Percentiles rank a stretch among this genome's conserved stretches.
These are phyloP conservation scores for Syncerus caffer DNA, from an alignment of 2,797 vertebrate species.

Conservation along the genomic window DNA sequence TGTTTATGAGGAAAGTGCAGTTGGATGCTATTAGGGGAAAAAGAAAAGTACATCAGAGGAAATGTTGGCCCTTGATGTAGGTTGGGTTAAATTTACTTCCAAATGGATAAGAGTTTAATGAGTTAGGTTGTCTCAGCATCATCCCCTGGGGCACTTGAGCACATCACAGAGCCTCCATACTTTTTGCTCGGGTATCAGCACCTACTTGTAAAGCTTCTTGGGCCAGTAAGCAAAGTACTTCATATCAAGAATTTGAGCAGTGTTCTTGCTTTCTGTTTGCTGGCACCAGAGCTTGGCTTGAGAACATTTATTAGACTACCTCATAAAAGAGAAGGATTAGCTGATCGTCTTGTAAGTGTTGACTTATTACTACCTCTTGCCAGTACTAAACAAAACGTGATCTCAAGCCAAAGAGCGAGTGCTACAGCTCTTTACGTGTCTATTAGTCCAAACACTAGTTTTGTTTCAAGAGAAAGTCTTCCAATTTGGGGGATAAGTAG, in stretches of 20 bases:
- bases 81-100: conserved; percentile 21
- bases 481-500: not conserved
- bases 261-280: conserved; percentile 21
- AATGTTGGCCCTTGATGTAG: not conserved
- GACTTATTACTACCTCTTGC: conserved; percentile 51
- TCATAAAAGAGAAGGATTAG: conserved; percentile 38
- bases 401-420: conserved; percentile 36
- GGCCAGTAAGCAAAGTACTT: conserved; percentile 31
- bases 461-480: conserved; percentile 7
- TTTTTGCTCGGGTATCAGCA: conserved; percentile 41
- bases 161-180: not conserved
- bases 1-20: not conserved
- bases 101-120: conserved; percentile 25
- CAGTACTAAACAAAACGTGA: conserved; percentile 53
- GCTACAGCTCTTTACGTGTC: conserved; percentile 57
- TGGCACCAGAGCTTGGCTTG: conserved; percentile 34
- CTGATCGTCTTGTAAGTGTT: not conserved
- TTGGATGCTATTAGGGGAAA: not conserved
- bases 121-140: not conserved
- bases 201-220: conserved; percentile 41
- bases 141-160: conserved; percentile 29
- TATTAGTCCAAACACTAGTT: conserved; percentile 24
- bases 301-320: not conserved
- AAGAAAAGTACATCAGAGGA: not conserved
- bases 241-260: not conserved